A percentile compares a stretch with the other conserved stretches of the same genome.
phyloP scores from a whole-genome alignment of 2,888 invertebrate genomes.

The Heliconius hortense region DNA sequence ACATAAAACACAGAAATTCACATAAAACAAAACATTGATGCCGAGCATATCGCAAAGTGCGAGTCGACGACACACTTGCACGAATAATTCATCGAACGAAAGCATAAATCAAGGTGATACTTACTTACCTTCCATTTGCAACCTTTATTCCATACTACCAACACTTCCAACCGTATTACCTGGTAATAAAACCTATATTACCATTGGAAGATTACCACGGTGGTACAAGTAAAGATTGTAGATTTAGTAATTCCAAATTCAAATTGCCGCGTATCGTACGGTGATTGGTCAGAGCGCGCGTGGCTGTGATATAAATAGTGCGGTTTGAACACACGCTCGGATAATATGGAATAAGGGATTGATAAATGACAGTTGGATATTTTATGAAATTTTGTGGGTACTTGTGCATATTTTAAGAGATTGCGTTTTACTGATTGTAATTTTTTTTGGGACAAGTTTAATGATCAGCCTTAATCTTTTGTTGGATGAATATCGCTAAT shows the following conservation, averaged over 20 bases:
- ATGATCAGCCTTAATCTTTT: too few relatives aligned
- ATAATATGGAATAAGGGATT: conserved; percentile 65
- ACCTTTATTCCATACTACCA: conserved; percentile 14
- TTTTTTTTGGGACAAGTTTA: too few relatives aligned
- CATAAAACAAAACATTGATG: conserved; percentile 36
- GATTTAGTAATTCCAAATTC: conserved; percentile 71
- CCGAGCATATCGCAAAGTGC: conserved; percentile 60
- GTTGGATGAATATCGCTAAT: too few relatives aligned
- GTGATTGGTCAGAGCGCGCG: conserved; percentile 78
- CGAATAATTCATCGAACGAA: conserved; percentile 78
- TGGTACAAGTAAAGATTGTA: conserved; percentile 54
- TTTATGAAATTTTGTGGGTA: conserved; percentile 29
- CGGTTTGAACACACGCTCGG: conserved; percentile 63
- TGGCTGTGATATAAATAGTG: conserved; percentile 78
- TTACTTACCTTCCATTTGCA: conserved; percentile 49
- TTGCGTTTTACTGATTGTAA: background rate
- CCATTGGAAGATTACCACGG: conserved; percentile 33
- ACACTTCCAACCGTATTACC: conserved; percentile 37
- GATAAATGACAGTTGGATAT: conserved; percentile 50
- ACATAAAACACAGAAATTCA: conserved; percentile 10
- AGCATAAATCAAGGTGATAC: conserved; percentile 77
- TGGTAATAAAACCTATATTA: conserved; percentile 36
- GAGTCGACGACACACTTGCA: conserved; percentile 64
- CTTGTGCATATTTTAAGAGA: conserved; percentile 3
- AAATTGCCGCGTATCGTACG: conserved; percentile 75